Percentiles rank a stretch among this genome's conserved stretches.
Evolutionary conservation across 2,113 vertebrate species (phyloP).

Genomic region (Megalops atlanticus): DNA sequence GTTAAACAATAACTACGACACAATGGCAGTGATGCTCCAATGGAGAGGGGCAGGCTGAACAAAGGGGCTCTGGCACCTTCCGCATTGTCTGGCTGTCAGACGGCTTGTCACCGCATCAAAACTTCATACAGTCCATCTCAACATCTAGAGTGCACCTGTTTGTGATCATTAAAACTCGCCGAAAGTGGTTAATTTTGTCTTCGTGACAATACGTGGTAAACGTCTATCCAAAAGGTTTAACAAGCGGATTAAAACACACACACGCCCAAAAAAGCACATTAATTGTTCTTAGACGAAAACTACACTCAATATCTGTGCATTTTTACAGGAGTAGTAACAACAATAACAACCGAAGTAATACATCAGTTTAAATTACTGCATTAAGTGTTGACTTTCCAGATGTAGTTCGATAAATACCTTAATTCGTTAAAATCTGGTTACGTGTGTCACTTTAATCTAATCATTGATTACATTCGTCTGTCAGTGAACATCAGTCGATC

Average conservation of each 20-base stretch:
- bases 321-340: no score
- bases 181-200: not conserved
- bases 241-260: not conserved
- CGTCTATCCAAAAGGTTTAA: not conserved
- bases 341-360: no score
- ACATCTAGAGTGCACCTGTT: not conserved
- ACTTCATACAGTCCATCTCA: slow-evolving; percentile 15
- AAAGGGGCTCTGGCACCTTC: slow-evolving; percentile 57
- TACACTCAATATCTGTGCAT: not conserved
- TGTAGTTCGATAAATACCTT: no score
- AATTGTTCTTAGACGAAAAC: not conserved
- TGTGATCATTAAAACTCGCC: not conserved
- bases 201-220: not conserved
- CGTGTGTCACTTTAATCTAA: not conserved
- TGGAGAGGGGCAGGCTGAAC: slow-evolving; percentile 50
- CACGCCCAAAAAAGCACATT: not conserved
- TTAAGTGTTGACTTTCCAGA: no score
- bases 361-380: no score
- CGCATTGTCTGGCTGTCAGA: slow-evolving; percentile 52
- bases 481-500: slow-evolving; percentile 39
- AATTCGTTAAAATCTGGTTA: not conserved
- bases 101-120: slow-evolving; percentile 54
- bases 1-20: slow-evolving; percentile 38
- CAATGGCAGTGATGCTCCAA: slow-evolving; percentile 47
- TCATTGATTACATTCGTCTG: not conserved